phyloP scores from a whole-genome alignment of 2,797 vertebrate genomes.

The Onychomys torridus region DNA sequence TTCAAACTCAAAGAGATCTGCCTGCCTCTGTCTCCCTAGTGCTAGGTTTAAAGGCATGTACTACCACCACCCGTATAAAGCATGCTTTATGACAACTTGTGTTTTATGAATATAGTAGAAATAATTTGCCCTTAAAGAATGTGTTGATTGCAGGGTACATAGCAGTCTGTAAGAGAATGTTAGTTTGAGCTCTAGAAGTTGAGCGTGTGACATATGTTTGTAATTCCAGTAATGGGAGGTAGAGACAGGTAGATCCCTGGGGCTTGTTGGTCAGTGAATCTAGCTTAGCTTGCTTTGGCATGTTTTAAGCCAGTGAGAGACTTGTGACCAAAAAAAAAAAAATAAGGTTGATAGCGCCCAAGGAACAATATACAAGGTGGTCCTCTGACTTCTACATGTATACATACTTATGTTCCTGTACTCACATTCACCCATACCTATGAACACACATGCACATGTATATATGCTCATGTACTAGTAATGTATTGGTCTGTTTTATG shows the following conservation, averaged over 20 bases:
- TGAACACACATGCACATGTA: background rate
- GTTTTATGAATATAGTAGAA: constrained; percentile 27
- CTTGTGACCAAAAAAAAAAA: background rate
- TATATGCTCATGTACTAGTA: too few relatives aligned
- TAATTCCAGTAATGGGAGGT: background rate
- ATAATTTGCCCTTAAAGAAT: background rate
- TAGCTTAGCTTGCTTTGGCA: background rate
- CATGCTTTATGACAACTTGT: background rate
- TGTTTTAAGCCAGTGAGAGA: background rate
- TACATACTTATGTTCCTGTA: background rate
- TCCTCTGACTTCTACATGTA: background rate
- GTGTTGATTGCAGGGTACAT: background rate
- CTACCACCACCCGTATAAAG: too few relatives aligned
- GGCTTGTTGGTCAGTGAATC: background rate
- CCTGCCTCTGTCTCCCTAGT: too few relatives aligned
- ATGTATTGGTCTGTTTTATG: background rate
- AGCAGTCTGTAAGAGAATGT: background rate
- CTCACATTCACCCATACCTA: background rate
- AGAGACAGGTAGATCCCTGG: background rate
- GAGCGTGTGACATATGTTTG: background rate
- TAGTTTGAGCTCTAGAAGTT: background rate
- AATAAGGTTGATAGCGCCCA: background rate
- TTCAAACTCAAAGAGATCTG: too few relatives aligned
- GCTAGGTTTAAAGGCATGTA: too few relatives aligned
- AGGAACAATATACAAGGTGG: background rate